A percentile compares a stretch with the other conserved stretches of the same genome.
Conservation (phyloP, 2,797 vertebrate species). For the Intellagama lesueurii region DNA sequence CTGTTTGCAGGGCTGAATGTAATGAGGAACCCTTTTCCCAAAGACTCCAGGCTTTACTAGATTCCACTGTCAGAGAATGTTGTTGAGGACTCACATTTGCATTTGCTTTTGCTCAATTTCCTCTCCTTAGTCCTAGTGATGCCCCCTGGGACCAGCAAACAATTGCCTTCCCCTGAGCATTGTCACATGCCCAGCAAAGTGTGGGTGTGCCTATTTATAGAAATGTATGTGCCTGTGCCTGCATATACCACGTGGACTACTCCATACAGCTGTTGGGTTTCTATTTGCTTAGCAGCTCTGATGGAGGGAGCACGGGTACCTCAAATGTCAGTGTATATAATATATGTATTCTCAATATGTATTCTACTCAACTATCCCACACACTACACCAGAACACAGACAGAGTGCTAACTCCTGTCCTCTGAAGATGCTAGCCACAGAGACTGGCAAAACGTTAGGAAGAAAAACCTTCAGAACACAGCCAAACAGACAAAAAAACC, state of each 20-base stretch:
- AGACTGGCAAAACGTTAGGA: no score
- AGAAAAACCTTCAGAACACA: no score
- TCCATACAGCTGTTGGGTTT: not conserved
- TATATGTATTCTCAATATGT: no score
- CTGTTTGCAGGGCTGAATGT: not conserved
- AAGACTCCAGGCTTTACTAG: not conserved
- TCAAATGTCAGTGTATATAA: no score
- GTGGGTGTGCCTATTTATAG: constrained; percentile 59
- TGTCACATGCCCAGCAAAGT: fast-evolving
- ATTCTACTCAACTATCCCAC: no score
- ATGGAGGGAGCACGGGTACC: not conserved
- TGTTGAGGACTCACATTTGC: fast-evolving
- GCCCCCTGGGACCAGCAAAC: fast-evolving
- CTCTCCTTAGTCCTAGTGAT: not conserved
- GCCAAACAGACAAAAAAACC: no score
- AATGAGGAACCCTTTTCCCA: not conserved
- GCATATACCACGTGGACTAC: not conserved
- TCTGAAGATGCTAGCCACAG: no score
- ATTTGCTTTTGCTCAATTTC: not conserved
- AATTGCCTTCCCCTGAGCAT: constrained; percentile 9
- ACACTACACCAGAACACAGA: no score
- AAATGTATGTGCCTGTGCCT: constrained; percentile 20
- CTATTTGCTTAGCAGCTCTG: not conserved
- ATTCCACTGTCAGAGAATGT: not conserved
- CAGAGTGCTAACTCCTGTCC: no score